These are phyloP conservation scores for Sminthopsis crassicaudata DNA, from an alignment of 2,113 vertebrate species.

Conservation along the genomic window DNA sequence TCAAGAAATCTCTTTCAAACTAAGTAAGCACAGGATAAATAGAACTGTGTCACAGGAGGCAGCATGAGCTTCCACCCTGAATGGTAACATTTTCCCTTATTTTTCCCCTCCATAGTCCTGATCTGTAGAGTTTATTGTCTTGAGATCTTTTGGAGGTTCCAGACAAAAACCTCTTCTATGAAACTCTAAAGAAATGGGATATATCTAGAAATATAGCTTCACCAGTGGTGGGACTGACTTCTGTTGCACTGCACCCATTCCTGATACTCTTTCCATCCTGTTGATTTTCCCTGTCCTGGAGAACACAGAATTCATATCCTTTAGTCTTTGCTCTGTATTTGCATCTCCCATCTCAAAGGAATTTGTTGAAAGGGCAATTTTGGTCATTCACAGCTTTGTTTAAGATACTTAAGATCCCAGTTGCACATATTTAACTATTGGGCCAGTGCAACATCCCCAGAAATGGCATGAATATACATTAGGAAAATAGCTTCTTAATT, in stretches of 20 bases:
- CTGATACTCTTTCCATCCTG: neutral
- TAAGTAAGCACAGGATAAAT: constrained; percentile 58
- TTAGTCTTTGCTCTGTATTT: neutral
- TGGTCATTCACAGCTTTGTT: neutral
- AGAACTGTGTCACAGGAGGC: neutral
- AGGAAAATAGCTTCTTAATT: neutral
- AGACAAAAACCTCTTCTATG: neutral
- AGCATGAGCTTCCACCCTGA: neutral
- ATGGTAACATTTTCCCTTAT: neutral
- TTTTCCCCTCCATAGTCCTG: neutral
- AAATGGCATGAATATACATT: neutral
- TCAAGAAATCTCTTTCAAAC: constrained; percentile 62
- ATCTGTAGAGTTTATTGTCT: neutral
- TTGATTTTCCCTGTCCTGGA: neutral
- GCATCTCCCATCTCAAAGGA: neutral
- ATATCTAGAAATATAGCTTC: neutral
- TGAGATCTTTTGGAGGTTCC: neutral
- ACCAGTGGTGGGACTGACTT: neutral
- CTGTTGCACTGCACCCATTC: neutral
- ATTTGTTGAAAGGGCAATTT: neutral
- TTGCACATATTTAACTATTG: neutral
- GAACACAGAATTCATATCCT: neutral
- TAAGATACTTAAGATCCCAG: neutral
- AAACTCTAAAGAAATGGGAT: neutral
- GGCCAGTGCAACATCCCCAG: neutral